Conservation (phyloP, 2,888 invertebrate species). For the Thereva unica region DNA sequence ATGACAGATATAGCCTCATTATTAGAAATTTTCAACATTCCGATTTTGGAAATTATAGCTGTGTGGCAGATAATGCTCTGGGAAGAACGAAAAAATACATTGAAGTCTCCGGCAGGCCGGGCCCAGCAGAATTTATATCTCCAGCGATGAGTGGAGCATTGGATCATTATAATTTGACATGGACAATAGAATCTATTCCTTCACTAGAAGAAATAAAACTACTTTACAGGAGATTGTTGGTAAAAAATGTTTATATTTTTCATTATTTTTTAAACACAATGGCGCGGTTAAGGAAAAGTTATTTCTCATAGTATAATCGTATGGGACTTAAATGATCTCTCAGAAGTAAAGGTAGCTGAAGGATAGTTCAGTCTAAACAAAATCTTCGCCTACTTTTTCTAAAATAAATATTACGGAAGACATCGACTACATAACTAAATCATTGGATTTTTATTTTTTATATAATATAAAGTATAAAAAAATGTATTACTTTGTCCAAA, state of each 20-base stretch:
- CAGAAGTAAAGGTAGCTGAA: too few species aligned
- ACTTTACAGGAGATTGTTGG: conserved; percentile 66
- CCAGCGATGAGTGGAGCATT: conserved; percentile 64
- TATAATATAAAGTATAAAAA: too few species aligned
- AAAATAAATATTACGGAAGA: too few species aligned
- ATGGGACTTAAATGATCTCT: too few species aligned
- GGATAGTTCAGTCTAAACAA: too few species aligned
- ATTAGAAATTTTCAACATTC: conserved; percentile 65
- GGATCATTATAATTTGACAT: conserved; percentile 67
- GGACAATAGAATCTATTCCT: conserved; percentile 70
- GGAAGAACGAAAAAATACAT: conserved; percentile 64
- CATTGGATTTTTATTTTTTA: too few species aligned
- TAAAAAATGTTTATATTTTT: conserved; percentile 49
- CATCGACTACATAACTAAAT: too few species aligned
- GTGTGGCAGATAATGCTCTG: conserved; percentile 62
- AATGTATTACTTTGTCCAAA: too few species aligned
- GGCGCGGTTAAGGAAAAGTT: background rate
- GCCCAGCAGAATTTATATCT: conserved; percentile 66
- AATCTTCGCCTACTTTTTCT: too few species aligned
- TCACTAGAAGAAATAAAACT: conserved; percentile 67
- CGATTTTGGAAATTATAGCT: conserved; percentile 68
- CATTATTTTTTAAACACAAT: background rate
- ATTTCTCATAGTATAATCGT: too few species aligned
- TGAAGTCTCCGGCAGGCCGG: conserved; percentile 68
- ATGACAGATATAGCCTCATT: conserved; percentile 64